These are phyloP conservation scores for Labia minor DNA, from an alignment of 2,888 invertebrate genomes.

Conservation along the genomic window DNA sequence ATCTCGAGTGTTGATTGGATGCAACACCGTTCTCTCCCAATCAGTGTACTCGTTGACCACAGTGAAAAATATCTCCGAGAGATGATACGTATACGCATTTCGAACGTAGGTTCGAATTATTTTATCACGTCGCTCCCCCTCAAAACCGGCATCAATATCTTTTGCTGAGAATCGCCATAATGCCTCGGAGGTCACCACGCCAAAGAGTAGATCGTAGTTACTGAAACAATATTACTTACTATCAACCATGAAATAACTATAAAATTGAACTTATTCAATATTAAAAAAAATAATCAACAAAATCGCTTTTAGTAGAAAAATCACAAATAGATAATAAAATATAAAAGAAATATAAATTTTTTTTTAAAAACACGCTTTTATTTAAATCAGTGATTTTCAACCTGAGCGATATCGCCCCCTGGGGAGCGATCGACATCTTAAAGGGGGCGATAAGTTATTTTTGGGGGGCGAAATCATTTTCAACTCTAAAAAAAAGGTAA, in stretches of 20 bases:
- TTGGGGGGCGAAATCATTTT: too few relatives aligned
- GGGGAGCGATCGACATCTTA: too few relatives aligned
- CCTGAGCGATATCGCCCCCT: too few relatives aligned
- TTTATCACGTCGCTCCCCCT: conserved; percentile 75
- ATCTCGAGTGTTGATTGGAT: conserved; percentile 78
- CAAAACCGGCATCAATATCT: conserved; percentile 68
- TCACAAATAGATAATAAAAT: not conserved
- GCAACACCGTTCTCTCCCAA: conserved; percentile 86
- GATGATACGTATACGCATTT: conserved; percentile 88
- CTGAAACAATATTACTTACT: conserved; percentile 35
- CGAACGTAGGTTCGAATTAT: conserved; percentile 79
- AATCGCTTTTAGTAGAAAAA: conserved; percentile 26
- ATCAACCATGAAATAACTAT: too few relatives aligned
- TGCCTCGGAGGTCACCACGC: conserved; percentile 86
- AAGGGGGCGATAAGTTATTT: too few relatives aligned
- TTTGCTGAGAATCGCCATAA: conserved; percentile 76
- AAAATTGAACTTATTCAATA: not conserved
- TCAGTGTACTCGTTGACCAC: conserved; percentile 96
- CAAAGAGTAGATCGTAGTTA: conserved; percentile 75
- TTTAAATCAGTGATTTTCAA: too few relatives aligned
- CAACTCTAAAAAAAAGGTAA: too few relatives aligned
- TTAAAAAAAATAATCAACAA: too few relatives aligned
- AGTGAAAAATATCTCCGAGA: conserved; percentile 92
- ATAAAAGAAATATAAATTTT: too few relatives aligned
- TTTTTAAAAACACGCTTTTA: too few relatives aligned